Evolutionary conservation across 2,797 vertebrate species (phyloP), one percentile per base, ranked within the genome.

Genomic region (Dicrostonyx torquatus): DNA sequence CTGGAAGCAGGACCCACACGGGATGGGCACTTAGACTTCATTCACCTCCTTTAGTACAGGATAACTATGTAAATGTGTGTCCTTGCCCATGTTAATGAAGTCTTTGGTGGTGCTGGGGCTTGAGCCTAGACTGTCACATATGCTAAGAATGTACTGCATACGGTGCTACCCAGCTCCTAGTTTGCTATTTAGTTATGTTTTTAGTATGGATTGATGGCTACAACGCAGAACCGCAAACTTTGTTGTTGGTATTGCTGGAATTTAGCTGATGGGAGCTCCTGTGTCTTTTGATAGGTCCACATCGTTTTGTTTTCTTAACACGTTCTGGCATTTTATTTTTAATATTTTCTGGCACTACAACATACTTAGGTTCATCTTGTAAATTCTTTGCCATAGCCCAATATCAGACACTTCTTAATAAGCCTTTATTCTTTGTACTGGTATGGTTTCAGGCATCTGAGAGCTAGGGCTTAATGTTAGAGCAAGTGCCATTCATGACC

Each of bases 131-230:
- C 12, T 60, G 31, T 45, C 45, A 26, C 66, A 29, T 58, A 18
- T 72, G 24, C n/a, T 40, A 64, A 43, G 14, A 2, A 18, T 10
- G 3, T 2, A 40, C 37, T 70, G 50, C 50, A 26, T 20, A 24
- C 5, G 73, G 43, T 62, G 43, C 31, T 55, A 24, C 53, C 24
- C 24, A 6, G 37, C 2, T 50, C 37, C 48, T 17, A 48, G 5
- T 73, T 79, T 89, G 50, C 45, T 91, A 75, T 73, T 92, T 7
- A 72, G 53, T 91, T 94, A 79, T 93, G 82, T 95, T 91, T 76
- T 40, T 62, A 50, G 15, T 70, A 3, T 68, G 34, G 24, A 80
- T 40, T 87, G 78, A 50, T 43, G 43, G 24, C 24, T 76, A 58
- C 84, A 87, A 58, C 62, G 31, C 29, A 86, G 0, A 77, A 58